A percentile compares a stretch with the other conserved stretches of the same genome.
These are phyloP conservation scores for Falco concolor DNA, from an alignment of 2,797 vertebrate species.

Conservation along the genomic window DNA sequence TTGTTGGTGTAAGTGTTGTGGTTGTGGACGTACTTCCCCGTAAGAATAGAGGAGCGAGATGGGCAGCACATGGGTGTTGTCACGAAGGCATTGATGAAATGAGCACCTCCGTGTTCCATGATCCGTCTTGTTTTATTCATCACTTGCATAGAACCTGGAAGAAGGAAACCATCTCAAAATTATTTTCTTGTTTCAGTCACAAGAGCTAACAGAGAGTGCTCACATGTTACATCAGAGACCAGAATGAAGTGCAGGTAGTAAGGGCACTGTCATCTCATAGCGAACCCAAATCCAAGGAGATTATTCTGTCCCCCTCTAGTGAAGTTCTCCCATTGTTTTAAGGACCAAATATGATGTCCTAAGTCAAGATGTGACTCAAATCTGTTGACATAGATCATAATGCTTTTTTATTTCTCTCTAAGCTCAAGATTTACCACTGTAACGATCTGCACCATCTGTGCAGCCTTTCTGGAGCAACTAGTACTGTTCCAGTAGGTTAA, in stretches of 20 bases:
- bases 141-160: constrained; percentile 86
- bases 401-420: not conserved
- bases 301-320: not conserved
- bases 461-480: not conserved
- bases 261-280: not conserved
- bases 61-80: constrained; percentile 98
- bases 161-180: not conserved
- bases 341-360: not conserved
- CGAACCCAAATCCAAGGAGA: not conserved
- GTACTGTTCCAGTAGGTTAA: not conserved
- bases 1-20: constrained; percentile 99
- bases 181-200: not conserved
- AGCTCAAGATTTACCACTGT: not conserved
- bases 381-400: not conserved
- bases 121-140: constrained; percentile 85
- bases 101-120: constrained; percentile 87
- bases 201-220: not conserved
- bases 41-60: constrained; percentile 93
- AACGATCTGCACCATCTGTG: not conserved
- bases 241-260: not conserved
- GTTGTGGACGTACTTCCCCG: constrained; percentile 95
- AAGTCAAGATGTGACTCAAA: not conserved
- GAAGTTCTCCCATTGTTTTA: not conserved
- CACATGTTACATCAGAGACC: not conserved
- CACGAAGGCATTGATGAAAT: constrained; percentile 95